phyloP scores from a whole-genome alignment of 2,888 invertebrate species.

The Drosophila leonis region DNA sequence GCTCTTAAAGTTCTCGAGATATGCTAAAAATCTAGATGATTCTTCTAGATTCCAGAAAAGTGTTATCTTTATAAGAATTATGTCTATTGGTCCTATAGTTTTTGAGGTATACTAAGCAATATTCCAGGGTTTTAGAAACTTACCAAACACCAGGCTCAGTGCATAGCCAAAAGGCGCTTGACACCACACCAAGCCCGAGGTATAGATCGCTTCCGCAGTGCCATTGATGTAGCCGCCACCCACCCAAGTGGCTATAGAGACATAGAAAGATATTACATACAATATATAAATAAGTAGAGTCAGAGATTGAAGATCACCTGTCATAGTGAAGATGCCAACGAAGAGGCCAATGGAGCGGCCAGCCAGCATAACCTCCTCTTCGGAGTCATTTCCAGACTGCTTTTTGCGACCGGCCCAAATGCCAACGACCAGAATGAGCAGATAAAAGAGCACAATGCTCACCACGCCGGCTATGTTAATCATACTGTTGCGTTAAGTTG shows the following conservation, averaged over 20 bases:
- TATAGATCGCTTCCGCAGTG: conserved; percentile 98
- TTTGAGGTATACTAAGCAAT: neutral
- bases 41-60: no score
- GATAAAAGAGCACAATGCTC: conserved; percentile 98
- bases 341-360: conserved; percentile 98
- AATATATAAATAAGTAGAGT: neutral
- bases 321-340: conserved; percentile 99
- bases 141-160: conserved; percentile 96
- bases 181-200: conserved; percentile 97
- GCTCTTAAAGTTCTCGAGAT: neutral
- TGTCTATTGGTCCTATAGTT: neutral
- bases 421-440: conserved; percentile 97
- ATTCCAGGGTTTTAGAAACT: conserved; percentile 74
- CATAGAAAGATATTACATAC: no score
- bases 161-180: conserved; percentile 99
- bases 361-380: conserved; percentile 99
- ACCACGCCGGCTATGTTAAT: conserved; percentile 96
- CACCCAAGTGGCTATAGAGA: conserved; percentile 96
- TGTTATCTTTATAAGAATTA: no score
- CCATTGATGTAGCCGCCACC: conserved; percentile 99
- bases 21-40: neutral
- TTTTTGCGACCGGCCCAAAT: conserved; percentile 99
- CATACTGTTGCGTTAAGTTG: conserved; percentile 86
- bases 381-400: conserved; percentile 93
- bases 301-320: conserved; percentile 88